Evolutionary conservation across 2,797 vertebrate species (phyloP), one percentile per base, ranked within the genome.

Genomic region (Merluccius polli): DNA sequence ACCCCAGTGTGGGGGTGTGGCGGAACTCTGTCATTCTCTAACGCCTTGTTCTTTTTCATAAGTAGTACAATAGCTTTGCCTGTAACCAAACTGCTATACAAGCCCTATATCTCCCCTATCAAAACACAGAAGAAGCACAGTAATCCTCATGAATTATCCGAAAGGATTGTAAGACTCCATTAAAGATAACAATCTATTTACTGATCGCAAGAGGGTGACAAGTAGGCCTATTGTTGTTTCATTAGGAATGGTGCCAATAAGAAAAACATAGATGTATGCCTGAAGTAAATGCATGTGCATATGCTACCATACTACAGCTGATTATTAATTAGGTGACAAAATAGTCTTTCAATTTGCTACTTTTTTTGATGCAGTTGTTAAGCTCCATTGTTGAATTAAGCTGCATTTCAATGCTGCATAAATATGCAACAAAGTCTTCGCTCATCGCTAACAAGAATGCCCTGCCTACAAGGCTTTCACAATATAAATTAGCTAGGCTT

Each of bases 401-500:
- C 41, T 77, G 68, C 77, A 27, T 79, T 79, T 76, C 33, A 84
- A 78, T 81, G 77, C 80, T 72, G 70, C 65, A 29, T 75, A 77
- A 79, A 81, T 79, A 82, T 76, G 78, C 75, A 38, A 82, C 74
- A 81, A 78, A 78, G 68, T 65, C 24, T 13, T 71, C 77, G 73
- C 77, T 81, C 18, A 24, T 70, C 52, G 73, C 81, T 87, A 84
- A 86, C 81, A 73, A 69, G 71, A 83, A 78, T 79, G 84, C 71
- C 79, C 83, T 79, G 83, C 79, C 85, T 88, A 75, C 9, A n/a
- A 87, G 88, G 84, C 79, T 74, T 80, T 79, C 72, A 75, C 75
- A 72, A 77, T 84, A 74, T 77, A 33, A 78, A 81, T 83, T 84
- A 81, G 77, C 85, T 78, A 73, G 74, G 82, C 81, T 85, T 88